These are phyloP conservation scores for Xenops minutus DNA, from an alignment of 2,797 vertebrate species.

Conservation along the genomic window DNA sequence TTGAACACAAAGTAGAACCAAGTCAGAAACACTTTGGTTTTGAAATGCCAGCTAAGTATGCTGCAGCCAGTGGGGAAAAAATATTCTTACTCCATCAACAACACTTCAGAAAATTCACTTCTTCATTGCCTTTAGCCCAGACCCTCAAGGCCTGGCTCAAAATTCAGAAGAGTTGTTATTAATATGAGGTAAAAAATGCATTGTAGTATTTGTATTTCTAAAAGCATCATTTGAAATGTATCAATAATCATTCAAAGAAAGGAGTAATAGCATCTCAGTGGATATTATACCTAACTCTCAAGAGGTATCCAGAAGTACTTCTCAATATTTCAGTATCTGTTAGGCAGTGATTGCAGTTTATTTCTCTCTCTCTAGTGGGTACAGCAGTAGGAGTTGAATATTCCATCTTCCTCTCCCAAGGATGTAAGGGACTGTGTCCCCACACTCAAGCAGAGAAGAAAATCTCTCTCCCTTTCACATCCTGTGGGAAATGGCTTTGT, in stretches of 20 bases:
- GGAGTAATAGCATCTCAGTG: not conserved
- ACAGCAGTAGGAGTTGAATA: conserved; percentile 35
- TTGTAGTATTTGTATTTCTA: conserved; percentile 39
- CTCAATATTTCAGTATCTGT: conserved; percentile 61
- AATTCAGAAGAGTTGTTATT: not conserved
- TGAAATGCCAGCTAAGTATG: not conserved
- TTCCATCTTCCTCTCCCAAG: not conserved
- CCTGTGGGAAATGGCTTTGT: not conserved
- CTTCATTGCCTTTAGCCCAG: not conserved
- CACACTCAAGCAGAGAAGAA: not conserved
- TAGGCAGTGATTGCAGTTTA: conserved; percentile 59
- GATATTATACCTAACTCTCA: conserved; percentile 14
- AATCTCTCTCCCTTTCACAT: not conserved
- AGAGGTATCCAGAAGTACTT: conserved; percentile 48
- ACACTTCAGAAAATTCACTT: not conserved
- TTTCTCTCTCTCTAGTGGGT: conserved; percentile 37
- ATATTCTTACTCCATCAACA: not conserved
- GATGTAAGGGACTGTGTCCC: not conserved
- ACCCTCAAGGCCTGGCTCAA: not conserved
- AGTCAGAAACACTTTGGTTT: not conserved
- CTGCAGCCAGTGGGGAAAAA: not conserved
- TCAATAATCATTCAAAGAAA: conserved; percentile 31
- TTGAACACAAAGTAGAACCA: conserved; percentile 1
- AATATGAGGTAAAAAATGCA: not conserved
- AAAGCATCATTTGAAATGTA: not conserved